Conservation (phyloP, 2,113 vertebrate genomes). For the Phaetusa simplex region DNA sequence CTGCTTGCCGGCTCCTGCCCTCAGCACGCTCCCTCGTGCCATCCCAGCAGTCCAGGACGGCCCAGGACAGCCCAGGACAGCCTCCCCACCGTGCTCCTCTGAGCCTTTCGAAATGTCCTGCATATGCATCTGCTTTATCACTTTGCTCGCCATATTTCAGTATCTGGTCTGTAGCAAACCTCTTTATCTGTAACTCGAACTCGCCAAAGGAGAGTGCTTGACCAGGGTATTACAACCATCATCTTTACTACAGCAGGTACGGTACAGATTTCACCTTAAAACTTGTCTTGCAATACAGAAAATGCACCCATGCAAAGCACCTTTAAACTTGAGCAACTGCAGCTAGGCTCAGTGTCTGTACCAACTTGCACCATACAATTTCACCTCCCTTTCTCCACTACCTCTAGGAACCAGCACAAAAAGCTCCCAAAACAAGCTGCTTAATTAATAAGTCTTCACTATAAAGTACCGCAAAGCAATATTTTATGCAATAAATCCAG, state of each 20-base stretch:
- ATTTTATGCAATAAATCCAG: neutral
- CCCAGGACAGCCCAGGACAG: neutral
- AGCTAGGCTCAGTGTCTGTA: neutral
- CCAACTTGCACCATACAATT: neutral
- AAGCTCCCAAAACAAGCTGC: neutral
- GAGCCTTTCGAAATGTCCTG: neutral
- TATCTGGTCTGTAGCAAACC: neutral
- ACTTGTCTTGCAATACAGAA: neutral
- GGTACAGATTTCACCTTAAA: neutral
- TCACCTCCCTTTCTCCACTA: neutral
- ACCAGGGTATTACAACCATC: neutral
- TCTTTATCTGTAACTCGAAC: neutral
- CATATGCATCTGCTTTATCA: neutral
- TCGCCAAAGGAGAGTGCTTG: neutral
- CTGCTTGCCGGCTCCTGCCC: neutral
- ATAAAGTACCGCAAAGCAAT: neutral
- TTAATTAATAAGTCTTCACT: neutral
- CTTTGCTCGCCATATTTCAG: neutral
- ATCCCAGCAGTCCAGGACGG: neutral
- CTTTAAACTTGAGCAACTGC: neutral
- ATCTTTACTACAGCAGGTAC: neutral
- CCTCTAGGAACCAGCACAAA: neutral
- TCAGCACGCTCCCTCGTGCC: accelerated
- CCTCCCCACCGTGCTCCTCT: accelerated
- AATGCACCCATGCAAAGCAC: neutral